phyloP scores from a whole-genome alignment of 2,797 vertebrate genomes.

The Pteropus rufus region DNA sequence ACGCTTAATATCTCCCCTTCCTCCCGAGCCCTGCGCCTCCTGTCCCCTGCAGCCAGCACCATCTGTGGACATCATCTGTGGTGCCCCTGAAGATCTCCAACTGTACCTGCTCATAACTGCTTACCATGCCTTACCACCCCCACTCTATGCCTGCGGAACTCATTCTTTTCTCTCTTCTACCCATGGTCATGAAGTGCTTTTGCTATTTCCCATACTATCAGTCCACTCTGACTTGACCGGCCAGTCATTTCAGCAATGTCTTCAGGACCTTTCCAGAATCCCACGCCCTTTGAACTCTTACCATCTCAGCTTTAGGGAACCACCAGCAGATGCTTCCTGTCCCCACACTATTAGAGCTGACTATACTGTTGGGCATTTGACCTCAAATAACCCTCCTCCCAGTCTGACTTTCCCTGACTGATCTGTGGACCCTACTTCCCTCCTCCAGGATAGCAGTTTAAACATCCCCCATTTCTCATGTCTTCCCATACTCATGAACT shows the following conservation, averaged over 20 bases:
- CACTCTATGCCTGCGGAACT: neutral
- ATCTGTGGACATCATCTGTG: neutral
- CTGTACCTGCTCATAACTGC: neutral
- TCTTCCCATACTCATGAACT: neutral
- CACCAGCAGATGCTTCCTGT: neutral
- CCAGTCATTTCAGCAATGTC: neutral
- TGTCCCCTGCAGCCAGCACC: neutral
- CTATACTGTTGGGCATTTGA: neutral
- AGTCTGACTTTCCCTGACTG: neutral
- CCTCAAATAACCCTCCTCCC: neutral
- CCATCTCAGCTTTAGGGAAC: neutral
- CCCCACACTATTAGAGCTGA: neutral
- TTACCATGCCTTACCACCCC: neutral
- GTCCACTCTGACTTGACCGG: neutral
- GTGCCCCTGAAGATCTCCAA: neutral
- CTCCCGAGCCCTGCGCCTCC: neutral
- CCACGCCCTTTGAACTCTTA: neutral
- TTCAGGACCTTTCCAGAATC: neutral
- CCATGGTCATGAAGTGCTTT: neutral
- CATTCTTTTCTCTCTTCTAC: neutral
- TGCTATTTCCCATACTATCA: neutral
- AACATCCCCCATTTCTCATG: neutral
- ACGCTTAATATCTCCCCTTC: neutral
- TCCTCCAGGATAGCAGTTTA: neutral
- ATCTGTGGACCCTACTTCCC: neutral